Conservation (phyloP, 2,113 vertebrate species). For the Argyrosomus japonicus region DNA sequence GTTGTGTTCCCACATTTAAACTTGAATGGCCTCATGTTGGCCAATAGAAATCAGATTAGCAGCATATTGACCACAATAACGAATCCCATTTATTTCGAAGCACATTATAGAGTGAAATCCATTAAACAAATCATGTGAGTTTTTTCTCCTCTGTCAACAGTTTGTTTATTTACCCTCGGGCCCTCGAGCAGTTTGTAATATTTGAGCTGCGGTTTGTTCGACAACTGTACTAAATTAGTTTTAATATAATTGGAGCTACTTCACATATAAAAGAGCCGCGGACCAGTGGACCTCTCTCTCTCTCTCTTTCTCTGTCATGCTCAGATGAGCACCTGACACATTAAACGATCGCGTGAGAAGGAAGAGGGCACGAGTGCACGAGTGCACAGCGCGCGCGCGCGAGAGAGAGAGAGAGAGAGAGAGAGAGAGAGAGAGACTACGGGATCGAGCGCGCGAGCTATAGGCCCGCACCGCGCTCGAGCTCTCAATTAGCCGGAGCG, state of each 20-base stretch:
- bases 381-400: background rate
- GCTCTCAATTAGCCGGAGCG: conserved; percentile 6
- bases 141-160: background rate
- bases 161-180: background rate
- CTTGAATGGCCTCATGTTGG: conserved; percentile 20
- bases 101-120: conserved; percentile 8
- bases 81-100: conserved; percentile 23
- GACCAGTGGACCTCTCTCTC: background rate
- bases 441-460: background rate
- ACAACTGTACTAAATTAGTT: background rate
- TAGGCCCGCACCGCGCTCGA: background rate
- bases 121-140: conserved; percentile 34
- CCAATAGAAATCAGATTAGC: conserved; percentile 35
- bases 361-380: conserved; percentile 20
- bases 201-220: background rate
- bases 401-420: too few relatives aligned
- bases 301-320: background rate
- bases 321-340: conserved; percentile 35
- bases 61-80: background rate
- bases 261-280: background rate
- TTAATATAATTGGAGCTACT: background rate
- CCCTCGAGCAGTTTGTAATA: background rate
- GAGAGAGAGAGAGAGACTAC: background rate
- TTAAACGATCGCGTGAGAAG: conserved; percentile 60
- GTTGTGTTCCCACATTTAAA: background rate